A percentile compares a stretch with the other conserved stretches of the same genome.
Evolutionary conservation across 2,113 vertebrate genomes (phyloP).

Genomic region (Amphilophus citrinellus): DNA sequence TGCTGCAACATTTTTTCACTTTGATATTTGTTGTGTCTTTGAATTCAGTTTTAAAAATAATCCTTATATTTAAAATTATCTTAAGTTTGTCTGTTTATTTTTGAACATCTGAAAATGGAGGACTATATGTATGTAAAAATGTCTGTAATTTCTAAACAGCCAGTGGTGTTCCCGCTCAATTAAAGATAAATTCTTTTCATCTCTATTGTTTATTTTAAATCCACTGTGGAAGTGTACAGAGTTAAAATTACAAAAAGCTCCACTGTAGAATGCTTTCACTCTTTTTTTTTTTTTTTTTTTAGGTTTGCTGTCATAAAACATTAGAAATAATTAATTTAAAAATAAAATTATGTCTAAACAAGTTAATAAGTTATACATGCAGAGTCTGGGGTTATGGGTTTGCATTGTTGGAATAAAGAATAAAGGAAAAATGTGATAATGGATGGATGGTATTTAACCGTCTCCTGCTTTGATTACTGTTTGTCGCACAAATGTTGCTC

Average conservation of each 20-base stretch:
- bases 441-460: too few relatives aligned
- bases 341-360: not conserved
- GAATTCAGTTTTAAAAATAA: too few relatives aligned
- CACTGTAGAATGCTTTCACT: not conserved
- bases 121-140: not conserved
- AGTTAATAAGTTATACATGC: not conserved
- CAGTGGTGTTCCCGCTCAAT: not conserved
- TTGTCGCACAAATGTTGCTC: not conserved
- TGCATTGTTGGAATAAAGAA: not conserved
- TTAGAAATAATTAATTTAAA: not conserved
- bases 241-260: not conserved
- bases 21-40: too few relatives aligned
- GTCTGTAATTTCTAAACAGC: not conserved
- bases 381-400: not conserved
- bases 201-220: not conserved
- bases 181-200: not conserved
- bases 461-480: not conserved
- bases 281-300: not conserved
- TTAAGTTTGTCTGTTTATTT: too few relatives aligned
- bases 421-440: too few relatives aligned
- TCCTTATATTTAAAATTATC: too few relatives aligned
- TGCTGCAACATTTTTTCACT: too few relatives aligned
- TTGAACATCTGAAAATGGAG: not conserved
- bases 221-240: not conserved
- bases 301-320: rapidly evolving